Base-by-base conservation (phyloP, 2,113 vertebrate genomes). In the Rhinopomastus cyanomelas region DNA sequence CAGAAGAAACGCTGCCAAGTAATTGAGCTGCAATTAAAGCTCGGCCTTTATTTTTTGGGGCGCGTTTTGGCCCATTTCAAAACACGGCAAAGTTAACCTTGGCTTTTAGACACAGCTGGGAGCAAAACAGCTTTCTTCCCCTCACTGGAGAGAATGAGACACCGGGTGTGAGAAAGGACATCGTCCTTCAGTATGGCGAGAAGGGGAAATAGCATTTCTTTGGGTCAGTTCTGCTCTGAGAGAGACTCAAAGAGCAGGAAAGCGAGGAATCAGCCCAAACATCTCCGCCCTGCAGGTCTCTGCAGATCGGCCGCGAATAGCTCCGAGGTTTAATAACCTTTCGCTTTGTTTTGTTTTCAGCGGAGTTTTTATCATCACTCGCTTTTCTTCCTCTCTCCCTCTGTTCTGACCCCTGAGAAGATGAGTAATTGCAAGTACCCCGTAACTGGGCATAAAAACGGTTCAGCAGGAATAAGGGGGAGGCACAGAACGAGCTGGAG, bases 11-110 rank as follows among this genome's bases (percentile, higher is more conserved):
- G 57, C 81, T 97, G 97, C 96, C 97, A 97, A 97, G 95, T 94
- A 97, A 97, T 95, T 94, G 92, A 97, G 81, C 86, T 91, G 96
- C 93, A 97, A 97, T 98, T 97, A 98, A 97, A 96, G 77, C 83
- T 93, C 82, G 92, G 67, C 78, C 88, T 96, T 96, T 93, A 94
- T 96, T 97, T 97, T 42, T 81, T 87, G 84, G 95, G 86, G 86
- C 30, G 56, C 91, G 78, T 93, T 97, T 95, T 94, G 95, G 85
- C 92, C 94, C 92, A 15, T 96, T 97, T 94, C 57, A 87, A 96
- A 96, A 86, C 7, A 34, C 7, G 23, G 76, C 60, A 51, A 79
- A 32, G 16, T 57, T 61, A 72, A 1, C 7, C 32, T 93, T 77
- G 55, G 34, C 62, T 73, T 53, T 85, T 69, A 80, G 78, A 68